Base-by-base conservation (phyloP, 2,113 vertebrate species). In the Natator depressus region DNA sequence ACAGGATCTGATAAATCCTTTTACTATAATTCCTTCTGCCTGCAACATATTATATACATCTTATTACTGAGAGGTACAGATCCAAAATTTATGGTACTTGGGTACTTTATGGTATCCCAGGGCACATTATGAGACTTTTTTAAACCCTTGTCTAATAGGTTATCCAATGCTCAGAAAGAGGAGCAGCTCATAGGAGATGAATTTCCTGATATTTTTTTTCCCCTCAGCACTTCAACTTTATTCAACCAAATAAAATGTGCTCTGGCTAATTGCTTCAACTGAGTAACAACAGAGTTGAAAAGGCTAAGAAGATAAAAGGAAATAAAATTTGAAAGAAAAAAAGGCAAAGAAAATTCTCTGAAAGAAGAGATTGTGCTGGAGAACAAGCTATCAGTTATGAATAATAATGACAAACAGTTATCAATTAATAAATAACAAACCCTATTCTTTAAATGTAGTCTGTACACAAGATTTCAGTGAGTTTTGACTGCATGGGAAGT, bases 401-500 rank as follows among this genome's bases (percentile, higher is more conserved):
- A 76, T 80, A 82, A 51, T 0, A 92, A n/a, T 16, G 82, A 87
- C 91, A 83, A 80, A 69, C 87, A 35, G 8, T 57, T 57, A 57
- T 12, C 27, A 27, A 79, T 2, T 8, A 91, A 25, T 1, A 75
- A 35, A 42, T 59, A 81, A 4, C 10, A 2, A 3, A 0, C 17
- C 14, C 35, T 14, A 19, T 69, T 69, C 9, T 47, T 49, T 46
- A 1, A 2, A 0, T 13, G 4, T 29, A 93, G n/a, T 24, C 27
- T 87, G 75, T 76, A 69, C 27, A 89, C 25, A 75, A 1, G 20
- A 85, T 19, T 57, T 65, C 29, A 53, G 6, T 22, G 75, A 87
- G n/a, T 80, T 84, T 82, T 90, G 93, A 94, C 86, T 93, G 91
- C 84, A 94, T 88, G 94, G 51, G 86, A 82, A 85, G 89, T 62